Evolutionary conservation across 2,113 vertebrate species (phyloP).

Genomic region (Thryonomys swinderianus): DNA sequence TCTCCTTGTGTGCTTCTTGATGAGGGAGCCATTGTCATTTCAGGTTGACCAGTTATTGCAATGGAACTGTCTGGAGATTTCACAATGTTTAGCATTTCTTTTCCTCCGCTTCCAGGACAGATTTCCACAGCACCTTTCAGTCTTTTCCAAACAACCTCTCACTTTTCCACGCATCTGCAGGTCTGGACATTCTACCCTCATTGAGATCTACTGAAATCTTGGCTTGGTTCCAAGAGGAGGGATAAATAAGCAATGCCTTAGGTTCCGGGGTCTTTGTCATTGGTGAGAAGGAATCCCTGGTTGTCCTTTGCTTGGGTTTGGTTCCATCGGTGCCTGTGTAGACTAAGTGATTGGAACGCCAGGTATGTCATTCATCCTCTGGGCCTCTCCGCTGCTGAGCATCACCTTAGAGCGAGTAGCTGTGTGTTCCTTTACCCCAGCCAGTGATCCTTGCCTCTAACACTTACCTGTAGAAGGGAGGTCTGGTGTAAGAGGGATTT

Average conservation of each 20-base stretch:
- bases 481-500: background rate
- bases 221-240: background rate
- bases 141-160: background rate
- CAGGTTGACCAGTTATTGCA: background rate
- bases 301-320: background rate
- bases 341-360: background rate
- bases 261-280: background rate
- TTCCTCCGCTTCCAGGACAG: background rate
- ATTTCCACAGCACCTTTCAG: background rate
- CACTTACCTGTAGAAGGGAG: background rate
- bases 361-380: background rate
- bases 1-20: background rate
- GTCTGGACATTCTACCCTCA: background rate
- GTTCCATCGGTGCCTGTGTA: background rate
- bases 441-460: background rate
- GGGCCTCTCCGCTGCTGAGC: background rate
- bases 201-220: background rate
- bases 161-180: background rate
- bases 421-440: background rate
- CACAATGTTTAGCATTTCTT: background rate
- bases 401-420: background rate
- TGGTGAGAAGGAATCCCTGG: background rate
- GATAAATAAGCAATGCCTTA: background rate
- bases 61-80: background rate
- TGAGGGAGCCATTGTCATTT: background rate